Base-by-base conservation (phyloP, 2,113 vertebrate species). In the Indicator indicator region DNA sequence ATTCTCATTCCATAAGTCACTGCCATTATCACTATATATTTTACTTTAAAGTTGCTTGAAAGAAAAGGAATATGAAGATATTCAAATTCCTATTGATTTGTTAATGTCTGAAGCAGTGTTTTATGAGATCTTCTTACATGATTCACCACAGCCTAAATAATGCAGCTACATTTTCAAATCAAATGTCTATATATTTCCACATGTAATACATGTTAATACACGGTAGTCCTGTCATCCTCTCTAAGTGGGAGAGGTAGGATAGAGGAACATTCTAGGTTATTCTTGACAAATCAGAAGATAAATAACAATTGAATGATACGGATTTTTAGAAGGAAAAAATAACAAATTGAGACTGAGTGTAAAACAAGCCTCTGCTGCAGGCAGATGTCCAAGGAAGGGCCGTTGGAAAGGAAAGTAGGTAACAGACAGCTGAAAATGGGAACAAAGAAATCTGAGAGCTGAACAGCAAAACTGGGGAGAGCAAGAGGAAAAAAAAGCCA, bases 41-140 rank as follows among this genome's bases (percentile, higher is more conserved):
- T 83, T 64, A 46, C 10, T 88, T 86, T 73, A 74, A 94, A 95
- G 65, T 44, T 78, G 18, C 27, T 92, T 84, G 40, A 75, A 83
- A 92, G 67, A 80, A 80, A 36, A 82, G 83, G 30, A 81, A 71
- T 24, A 12, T 50, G 48, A 94, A 54, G 20, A 78, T 86, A n/a
- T 81, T 81, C 4, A 54, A 62, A 86, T 67, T 2, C 42, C 16
- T 65, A 46, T 73, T 76, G 28, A 68, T 60, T 71, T 77, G 5
- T 28, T 86, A 46, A n/a, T 59, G 50, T 73, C 0, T 0, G 60
- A 91, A 85, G 24, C 30, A 73, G 32, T 46, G 32, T 86, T 76
- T 88, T 80, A 59, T 79, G 33, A 91, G 73, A 75, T 38, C 19
- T 46, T 81, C 59, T 68, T 42, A 64, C 85, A 85, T 76, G 7